Percentiles rank a stretch among this genome's conserved stretches.
Evolutionary conservation across 2,888 invertebrate species (phyloP).

Genomic region (Icerya purchasi): DNA sequence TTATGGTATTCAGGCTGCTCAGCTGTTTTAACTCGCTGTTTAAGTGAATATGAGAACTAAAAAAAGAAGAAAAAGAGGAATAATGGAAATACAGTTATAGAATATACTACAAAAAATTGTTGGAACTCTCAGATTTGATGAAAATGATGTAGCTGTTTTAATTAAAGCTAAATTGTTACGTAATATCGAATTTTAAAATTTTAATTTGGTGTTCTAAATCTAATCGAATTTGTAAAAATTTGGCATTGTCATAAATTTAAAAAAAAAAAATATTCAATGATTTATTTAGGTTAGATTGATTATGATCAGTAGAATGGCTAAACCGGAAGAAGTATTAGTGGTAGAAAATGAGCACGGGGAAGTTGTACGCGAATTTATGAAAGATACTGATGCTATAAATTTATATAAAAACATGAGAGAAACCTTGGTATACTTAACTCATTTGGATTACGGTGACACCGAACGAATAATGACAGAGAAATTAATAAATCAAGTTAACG

Average conservation of each 20-base stretch:
- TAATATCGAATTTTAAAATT: no score
- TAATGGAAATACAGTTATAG: no score
- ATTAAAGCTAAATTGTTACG: no score
- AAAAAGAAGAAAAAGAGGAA: no score
- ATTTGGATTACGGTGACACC: conserved; percentile 92
- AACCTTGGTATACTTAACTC: conserved; percentile 90
- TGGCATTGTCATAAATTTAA: background rate
- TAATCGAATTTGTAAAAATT: background rate
- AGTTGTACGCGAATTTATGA: conserved; percentile 98
- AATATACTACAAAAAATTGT: no score
- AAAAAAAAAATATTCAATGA: no score
- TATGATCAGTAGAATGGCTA: conserved; percentile 99
- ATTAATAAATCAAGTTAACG: conserved; percentile 92
- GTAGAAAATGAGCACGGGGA: conserved; percentile 99
- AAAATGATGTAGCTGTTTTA: no score
- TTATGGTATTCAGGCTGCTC: no score
- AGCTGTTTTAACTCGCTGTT: no score
- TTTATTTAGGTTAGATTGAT: conserved; percentile 5
- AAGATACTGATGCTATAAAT: conserved; percentile 98
- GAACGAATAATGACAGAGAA: conserved; percentile 99
- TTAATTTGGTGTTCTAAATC: background rate
- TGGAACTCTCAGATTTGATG: no score
- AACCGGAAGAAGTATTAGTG: conserved; percentile 96
- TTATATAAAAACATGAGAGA: conserved; percentile 99
- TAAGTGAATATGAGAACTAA: no score